phyloP scores from a whole-genome alignment of 2,113 vertebrate genomes.

The Planiliza haematocheilus region DNA sequence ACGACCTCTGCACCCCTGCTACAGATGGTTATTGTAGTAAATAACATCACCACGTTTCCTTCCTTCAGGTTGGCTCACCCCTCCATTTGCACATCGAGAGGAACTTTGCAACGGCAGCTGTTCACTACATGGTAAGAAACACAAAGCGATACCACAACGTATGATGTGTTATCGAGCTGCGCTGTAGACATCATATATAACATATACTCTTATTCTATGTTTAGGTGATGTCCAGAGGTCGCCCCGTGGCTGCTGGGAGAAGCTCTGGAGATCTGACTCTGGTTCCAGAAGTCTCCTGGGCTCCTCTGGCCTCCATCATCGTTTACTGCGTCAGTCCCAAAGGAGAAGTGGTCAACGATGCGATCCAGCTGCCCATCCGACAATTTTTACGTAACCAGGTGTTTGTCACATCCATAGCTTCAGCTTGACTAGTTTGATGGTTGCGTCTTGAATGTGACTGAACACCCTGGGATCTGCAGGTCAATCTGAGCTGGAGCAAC shows the following conservation, averaged over 20 bases:
- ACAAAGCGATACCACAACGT: no score
- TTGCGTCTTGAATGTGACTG: not conserved
- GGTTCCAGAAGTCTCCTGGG: conserved; percentile 88
- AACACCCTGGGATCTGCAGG: conserved; percentile 72
- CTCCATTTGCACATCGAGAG: conserved; percentile 83
- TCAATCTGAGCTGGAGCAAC: conserved; percentile 88
- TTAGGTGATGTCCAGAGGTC: conserved; percentile 88
- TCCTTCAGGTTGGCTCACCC: conserved; percentile 86
- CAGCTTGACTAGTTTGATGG: not conserved
- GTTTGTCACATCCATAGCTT: not conserved
- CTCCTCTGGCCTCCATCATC: conserved; percentile 85
- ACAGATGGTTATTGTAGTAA: no score
- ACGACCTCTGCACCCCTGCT: no score
- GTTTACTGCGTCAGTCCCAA: conserved; percentile 85
- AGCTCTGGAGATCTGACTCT: conserved; percentile 73
- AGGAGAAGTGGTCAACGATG: conserved; percentile 88
- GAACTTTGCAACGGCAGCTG: conserved; percentile 80
- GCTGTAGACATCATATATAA: not conserved
- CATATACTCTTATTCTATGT: conserved; percentile 1
- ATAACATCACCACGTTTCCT: not conserved
- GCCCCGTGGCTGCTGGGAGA: conserved; percentile 84
- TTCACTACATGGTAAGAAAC: conserved; percentile 83
- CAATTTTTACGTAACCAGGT: conserved; percentile 52
- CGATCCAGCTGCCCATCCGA: conserved; percentile 81
- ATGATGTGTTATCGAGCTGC: no score